Evolutionary conservation across 2,888 invertebrate species (phyloP), one percentile per base, ranked within the genome.

Genomic region (Artemia sinica): DNA sequence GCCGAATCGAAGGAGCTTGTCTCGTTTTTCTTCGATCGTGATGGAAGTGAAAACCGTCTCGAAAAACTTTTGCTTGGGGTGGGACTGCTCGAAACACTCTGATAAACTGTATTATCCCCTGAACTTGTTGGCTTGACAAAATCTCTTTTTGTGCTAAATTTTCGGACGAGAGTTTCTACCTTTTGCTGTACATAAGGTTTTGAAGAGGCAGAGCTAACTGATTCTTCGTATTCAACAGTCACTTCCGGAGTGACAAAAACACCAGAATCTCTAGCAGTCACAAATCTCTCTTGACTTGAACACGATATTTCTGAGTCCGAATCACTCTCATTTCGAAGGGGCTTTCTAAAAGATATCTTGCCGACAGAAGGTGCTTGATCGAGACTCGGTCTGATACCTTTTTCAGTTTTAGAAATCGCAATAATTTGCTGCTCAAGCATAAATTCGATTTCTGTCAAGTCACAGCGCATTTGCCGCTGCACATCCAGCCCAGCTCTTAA

Each of bases 1-100:
- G 58, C n/a, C 18, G 58, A 58, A 18, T 58, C 58, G 18, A 58
- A n/a, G 1, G 58, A 58, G 58, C 10, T 58, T n/a, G 58, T 14
- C 18, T 58, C 18, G 58, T 58, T 18, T 58, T 58, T 58, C 58
- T 58, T 58, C 58, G n/a, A 28, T 28, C 28, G n/a, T n/a, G 58
- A n/a, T 10, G 58, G 58, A 58, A 58, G 58, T 8, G 58, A 58
- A 14, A 58, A 58, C 58, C 58, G 58, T 10, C 58, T n/a, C 8
- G 58, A 58, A 58, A 58, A 58, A 14, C 14, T n/a, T 58, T 58
- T 58, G 58, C 58, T 58, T 8, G 8, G 58, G 58, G 10, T n/a
- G n/a, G 58, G 58, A 58, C 14, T 58, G 58, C 18, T 58, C 8
- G 18, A n/a, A 58, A 58, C 58, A 18, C 58, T 58, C 14, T 58